These are phyloP conservation scores for Gephyroberyx darwinii DNA, from an alignment of 2,797 vertebrate species.

Conservation along the genomic window DNA sequence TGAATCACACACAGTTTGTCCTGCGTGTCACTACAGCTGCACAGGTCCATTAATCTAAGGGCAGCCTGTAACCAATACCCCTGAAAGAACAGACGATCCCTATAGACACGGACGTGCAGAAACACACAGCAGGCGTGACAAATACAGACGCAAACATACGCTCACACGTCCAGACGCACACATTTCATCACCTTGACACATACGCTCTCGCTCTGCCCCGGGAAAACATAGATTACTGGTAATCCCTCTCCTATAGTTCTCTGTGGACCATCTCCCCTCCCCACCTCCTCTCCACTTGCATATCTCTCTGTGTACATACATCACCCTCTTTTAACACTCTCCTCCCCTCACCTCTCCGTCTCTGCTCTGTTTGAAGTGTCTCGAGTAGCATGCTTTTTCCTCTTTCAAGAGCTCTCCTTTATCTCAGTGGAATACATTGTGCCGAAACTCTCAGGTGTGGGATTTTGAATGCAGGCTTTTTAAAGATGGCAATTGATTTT, in stretches of 20 bases:
- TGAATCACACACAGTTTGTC: conserved; percentile 55
- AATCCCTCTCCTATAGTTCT: conserved; percentile 35
- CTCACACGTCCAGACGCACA: conserved; percentile 38
- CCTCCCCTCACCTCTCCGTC: conserved; percentile 18
- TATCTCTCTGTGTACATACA: conserved; percentile 20
- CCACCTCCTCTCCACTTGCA: conserved; percentile 22
- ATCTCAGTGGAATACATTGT: conserved; percentile 40
- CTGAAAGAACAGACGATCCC: conserved; percentile 11
- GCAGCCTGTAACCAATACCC: background rate
- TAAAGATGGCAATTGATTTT: conserved; percentile 37
- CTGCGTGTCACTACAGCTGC: conserved; percentile 12
- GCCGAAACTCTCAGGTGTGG: conserved; percentile 26
- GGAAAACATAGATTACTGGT: conserved; percentile 37
- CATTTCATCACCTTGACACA: conserved; percentile 43
- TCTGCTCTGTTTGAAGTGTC: conserved; percentile 64
- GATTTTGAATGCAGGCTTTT: conserved; percentile 20
- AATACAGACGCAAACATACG: conserved; percentile 5
- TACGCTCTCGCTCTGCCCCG: conserved; percentile 30
- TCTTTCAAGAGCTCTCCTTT: conserved; percentile 44
- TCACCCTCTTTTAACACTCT: conserved; percentile 25
- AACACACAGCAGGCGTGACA: conserved; percentile 1
- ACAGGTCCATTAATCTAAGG: background rate
- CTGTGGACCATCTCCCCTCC: background rate
- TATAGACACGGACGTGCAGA: conserved; percentile 19
- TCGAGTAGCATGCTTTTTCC: conserved; percentile 24